Conservation (phyloP, 2,113 vertebrate species). For the Tamias sibiricus region DNA sequence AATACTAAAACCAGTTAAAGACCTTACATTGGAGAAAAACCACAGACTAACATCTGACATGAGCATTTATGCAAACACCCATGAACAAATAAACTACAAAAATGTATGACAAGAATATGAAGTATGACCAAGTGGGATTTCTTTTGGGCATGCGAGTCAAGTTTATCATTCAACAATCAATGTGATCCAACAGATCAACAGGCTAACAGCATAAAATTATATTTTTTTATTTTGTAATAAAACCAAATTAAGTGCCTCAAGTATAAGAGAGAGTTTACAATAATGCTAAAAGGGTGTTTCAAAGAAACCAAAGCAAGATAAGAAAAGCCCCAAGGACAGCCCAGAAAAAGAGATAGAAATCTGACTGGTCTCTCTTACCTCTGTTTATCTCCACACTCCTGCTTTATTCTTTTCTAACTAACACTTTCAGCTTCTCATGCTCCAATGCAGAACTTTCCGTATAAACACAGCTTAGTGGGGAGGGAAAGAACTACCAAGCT, state of each 20-base stretch:
- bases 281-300: not conserved
- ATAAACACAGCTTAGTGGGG: not conserved
- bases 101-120: not conserved
- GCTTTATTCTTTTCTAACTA: not conserved
- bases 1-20: not conserved
- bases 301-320: not conserved
- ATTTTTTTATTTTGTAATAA: not conserved
- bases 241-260: not conserved
- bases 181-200: not conserved
- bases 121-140: not conserved
- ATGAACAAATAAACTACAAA: not conserved
- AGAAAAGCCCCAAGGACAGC: not conserved
- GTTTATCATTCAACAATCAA: not conserved
- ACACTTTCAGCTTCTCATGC: not conserved
- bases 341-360: not conserved
- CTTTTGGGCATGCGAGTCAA: not conserved
- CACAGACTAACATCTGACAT: not conserved
- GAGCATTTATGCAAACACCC: not conserved
- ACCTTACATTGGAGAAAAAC: not conserved
- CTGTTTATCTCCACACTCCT: not conserved
- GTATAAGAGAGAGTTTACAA: not conserved
- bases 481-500: not conserved
- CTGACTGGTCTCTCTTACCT: not conserved
- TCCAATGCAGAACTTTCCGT: not conserved
- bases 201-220: not conserved